These are phyloP conservation scores for Amblyraja radiata DNA, from an alignment of 2,797 vertebrate genomes.

Conservation along the genomic window DNA sequence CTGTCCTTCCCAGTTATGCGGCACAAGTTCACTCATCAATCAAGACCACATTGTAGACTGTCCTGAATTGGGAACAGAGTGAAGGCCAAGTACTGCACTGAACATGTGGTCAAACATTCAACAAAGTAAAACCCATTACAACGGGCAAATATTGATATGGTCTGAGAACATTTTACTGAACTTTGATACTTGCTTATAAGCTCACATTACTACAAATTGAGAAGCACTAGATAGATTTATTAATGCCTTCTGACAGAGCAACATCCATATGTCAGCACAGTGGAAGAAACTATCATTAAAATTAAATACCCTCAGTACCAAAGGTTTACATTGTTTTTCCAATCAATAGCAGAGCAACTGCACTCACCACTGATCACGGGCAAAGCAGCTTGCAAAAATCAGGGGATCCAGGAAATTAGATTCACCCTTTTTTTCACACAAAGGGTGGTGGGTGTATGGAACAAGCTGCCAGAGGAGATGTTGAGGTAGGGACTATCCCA, in stretches of 20 bases:
- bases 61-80: neutral
- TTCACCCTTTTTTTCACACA: no score
- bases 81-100: neutral
- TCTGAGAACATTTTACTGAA: constrained; percentile 30
- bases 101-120: neutral
- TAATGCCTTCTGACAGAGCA: neutral
- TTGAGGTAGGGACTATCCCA: no score
- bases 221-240: neutral
- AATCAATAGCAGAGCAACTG: no score
- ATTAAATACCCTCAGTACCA: neutral
- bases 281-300: neutral
- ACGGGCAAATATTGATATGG: constrained; percentile 23
- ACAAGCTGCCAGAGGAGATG: no score
- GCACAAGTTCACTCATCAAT: neutral
- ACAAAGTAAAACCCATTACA: constrained; percentile 5
- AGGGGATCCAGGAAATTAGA: no score
- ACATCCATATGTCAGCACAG: neutral
- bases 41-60: neutral
- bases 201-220: neutral
- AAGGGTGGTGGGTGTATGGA: no score
- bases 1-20: neutral
- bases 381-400: no score
- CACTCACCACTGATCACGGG: no score
- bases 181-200: neutral
- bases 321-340: neutral